A percentile compares a stretch with the other conserved stretches of the same genome.
These are phyloP conservation scores for Nebria ingens DNA, from an alignment of 1,140 invertebrate genomes.

Conservation along the genomic window DNA sequence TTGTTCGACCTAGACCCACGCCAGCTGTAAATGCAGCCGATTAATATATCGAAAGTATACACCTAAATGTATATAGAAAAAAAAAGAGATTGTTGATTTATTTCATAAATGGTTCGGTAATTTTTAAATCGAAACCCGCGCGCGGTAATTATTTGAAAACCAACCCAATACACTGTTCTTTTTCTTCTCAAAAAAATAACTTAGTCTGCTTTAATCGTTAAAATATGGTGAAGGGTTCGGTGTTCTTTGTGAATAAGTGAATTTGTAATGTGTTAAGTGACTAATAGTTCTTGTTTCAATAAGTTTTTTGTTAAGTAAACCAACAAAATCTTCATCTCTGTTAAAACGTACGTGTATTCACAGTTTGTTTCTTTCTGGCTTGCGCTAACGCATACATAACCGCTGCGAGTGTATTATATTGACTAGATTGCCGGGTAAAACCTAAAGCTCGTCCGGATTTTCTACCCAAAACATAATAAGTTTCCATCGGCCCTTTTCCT, in stretches of 20 bases:
- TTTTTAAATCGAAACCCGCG: neutral
- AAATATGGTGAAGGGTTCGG: too few species aligned
- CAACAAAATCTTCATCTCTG: too few species aligned
- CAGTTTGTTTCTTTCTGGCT: slow-evolving; percentile 47
- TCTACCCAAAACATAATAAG: slow-evolving; percentile 73
- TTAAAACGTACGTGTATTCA: slow-evolving; percentile 38
- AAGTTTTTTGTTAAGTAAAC: too few species aligned
- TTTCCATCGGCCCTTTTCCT: slow-evolving; percentile 92
- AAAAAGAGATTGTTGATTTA: neutral
- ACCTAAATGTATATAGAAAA: slow-evolving; percentile 21
- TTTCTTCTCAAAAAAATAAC: slow-evolving; percentile 6
- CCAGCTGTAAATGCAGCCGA: slow-evolving; percentile 10
- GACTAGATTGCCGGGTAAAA: slow-evolving; percentile 54
- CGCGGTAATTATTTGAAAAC: too few species aligned
- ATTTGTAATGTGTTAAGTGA: too few species aligned
- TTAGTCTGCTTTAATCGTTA: neutral
- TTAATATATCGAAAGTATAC: slow-evolving; percentile 13
- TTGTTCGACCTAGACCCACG: slow-evolving; percentile 30
- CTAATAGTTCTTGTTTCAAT: too few species aligned
- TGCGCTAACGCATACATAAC: slow-evolving; percentile 82
- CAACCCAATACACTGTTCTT: too few species aligned
- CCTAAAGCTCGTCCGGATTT: slow-evolving; percentile 39
- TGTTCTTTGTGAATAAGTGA: neutral
- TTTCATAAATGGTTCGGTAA: neutral
- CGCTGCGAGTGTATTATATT: slow-evolving; percentile 68